These are phyloP conservation scores for Sebastes kiyomatsui DNA, from an alignment of 2,797 vertebrate genomes.

Conservation along the genomic window DNA sequence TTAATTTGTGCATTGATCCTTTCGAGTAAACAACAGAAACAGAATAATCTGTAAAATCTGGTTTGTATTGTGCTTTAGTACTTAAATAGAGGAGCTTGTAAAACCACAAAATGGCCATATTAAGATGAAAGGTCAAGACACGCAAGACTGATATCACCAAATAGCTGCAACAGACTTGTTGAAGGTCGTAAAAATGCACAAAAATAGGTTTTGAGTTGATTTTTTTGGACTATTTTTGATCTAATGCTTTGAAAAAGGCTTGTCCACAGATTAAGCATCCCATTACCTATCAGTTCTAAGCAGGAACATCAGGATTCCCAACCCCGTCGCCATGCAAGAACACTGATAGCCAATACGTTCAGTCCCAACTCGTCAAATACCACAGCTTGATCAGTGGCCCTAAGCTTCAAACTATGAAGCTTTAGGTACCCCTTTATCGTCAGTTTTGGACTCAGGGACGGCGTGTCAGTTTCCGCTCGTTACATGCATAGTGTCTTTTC, in stretches of 20 bases:
- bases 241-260: not conserved
- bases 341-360: not conserved
- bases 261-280: not conserved
- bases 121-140: not conserved
- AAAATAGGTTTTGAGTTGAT: not conserved
- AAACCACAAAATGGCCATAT: not conserved
- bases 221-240: not conserved
- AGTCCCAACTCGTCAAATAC: not conserved
- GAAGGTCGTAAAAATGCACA: not conserved
- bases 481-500: not conserved
- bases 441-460: not conserved
- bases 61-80: not conserved
- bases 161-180: not conserved
- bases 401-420: no score
- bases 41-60: not conserved
- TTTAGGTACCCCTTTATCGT: rapidly evolving
- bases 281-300: not conserved
- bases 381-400: not conserved
- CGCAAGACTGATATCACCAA: not conserved
- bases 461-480: not conserved
- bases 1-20: not conserved
- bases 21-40: not conserved
- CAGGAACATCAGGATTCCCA: not conserved
- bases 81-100: not conserved
- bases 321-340: not conserved